These are phyloP conservation scores for Calliphora vomitoria DNA, from an alignment of 2,888 invertebrate species.

Conservation along the genomic window DNA sequence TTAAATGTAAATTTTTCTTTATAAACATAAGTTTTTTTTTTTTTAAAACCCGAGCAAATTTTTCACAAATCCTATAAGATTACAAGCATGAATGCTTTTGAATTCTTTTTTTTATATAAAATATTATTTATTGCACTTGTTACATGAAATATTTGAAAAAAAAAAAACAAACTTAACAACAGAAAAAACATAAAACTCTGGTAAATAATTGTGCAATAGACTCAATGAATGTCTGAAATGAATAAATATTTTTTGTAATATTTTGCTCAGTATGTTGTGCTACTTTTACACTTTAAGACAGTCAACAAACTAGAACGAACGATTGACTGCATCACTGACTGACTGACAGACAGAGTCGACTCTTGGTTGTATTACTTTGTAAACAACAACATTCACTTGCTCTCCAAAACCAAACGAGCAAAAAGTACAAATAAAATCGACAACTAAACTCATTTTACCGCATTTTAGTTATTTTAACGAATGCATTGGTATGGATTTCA, in stretches of 20 bases:
- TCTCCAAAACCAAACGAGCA: background rate
- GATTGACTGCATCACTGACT: slow-evolving; percentile 7
- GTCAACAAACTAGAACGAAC: slow-evolving; percentile 64
- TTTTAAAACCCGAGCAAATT: no score
- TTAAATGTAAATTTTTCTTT: no score
- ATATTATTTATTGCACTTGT: slow-evolving; percentile 55
- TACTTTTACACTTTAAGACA: slow-evolving; percentile 63
- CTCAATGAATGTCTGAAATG: slow-evolving; percentile 9
- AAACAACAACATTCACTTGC: slow-evolving; percentile 37
- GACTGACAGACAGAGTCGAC: background rate
- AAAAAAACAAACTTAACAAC: slow-evolving; percentile 6
- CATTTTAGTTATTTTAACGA: slow-evolving; percentile 19
- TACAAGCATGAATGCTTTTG: no score
- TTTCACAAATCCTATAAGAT: no score
- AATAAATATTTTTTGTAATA: background rate
- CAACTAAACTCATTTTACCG: slow-evolving; percentile 47
- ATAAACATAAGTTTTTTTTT: no score
- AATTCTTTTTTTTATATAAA: background rate
- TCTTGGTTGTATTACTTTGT: slow-evolving; percentile 9
- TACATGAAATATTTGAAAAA: slow-evolving; percentile 22
- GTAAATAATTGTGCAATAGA: slow-evolving; percentile 14
- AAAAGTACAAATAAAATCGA: background rate
- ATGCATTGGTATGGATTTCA: slow-evolving; percentile 28
- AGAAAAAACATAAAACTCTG: slow-evolving; percentile 14
- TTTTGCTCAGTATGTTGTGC: slow-evolving; percentile 57